Percentiles rank a stretch among this genome's conserved stretches.
phyloP scores from a whole-genome alignment of 2,797 vertebrate species.

The Amblyraja radiata region DNA sequence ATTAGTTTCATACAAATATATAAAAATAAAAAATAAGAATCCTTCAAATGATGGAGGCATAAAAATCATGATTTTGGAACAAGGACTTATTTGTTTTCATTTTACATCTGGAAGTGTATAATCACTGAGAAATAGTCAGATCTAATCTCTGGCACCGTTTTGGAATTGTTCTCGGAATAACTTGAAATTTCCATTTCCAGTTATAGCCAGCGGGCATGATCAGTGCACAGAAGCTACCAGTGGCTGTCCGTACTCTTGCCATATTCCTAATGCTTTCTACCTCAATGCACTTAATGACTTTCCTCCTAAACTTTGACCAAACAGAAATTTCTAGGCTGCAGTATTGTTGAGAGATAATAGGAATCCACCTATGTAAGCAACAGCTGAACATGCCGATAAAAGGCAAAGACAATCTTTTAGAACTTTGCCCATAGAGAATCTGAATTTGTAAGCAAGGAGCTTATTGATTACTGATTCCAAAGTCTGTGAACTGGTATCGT shows the following conservation, averaged over 20 bases:
- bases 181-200: not conserved
- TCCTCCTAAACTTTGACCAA: not conserved
- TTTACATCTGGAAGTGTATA: not conserved
- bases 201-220: not conserved
- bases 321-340: not conserved
- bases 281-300: not conserved
- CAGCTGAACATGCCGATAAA: conserved; percentile 13
- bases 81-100: not conserved
- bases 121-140: not conserved
- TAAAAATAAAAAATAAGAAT: not conserved
- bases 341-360: conserved; percentile 8
- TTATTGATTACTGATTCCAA: conserved; percentile 22
- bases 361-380: not conserved
- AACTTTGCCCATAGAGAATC: not conserved
- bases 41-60: not conserved
- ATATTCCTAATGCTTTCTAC: not conserved
- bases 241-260: not conserved
- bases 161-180: not conserved
- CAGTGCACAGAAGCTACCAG: not conserved
- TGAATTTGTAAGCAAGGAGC: conserved; percentile 5
- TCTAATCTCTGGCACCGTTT: not conserved
- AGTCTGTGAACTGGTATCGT: not conserved
- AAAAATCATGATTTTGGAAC: not conserved
- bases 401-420: conserved; percentile 1
- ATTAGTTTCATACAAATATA: not conserved